Percentiles rank a stretch among this genome's conserved stretches.
These are phyloP conservation scores for Oncorhynchus keta DNA, from an alignment of 2,113 vertebrate species.

Conservation along the genomic window DNA sequence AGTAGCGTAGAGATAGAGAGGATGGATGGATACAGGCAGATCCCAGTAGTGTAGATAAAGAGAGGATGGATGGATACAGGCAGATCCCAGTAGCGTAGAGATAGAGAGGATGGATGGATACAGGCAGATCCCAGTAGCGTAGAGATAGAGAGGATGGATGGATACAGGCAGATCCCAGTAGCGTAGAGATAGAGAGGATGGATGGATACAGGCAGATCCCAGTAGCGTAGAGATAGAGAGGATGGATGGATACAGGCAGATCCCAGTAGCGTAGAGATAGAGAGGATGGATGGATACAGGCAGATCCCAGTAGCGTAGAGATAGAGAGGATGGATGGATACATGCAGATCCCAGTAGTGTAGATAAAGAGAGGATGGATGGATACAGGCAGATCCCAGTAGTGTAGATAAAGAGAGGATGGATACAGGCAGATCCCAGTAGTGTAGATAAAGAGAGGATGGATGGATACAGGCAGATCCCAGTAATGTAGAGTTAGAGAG, in stretches of 20 bases:
- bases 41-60: background rate
- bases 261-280: too few relatives aligned
- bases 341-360: background rate
- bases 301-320: too few relatives aligned
- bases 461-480: background rate
- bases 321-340: background rate
- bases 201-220: background rate
- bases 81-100: too few relatives aligned
- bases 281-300: background rate
- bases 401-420: background rate
- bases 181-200: background rate
- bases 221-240: background rate
- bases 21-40: background rate
- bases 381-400: background rate
- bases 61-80: background rate
- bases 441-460: constrained; percentile 10
- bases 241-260: constrained; percentile 10
- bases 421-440: background rate
- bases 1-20: background rate
- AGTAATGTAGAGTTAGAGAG: too few relatives aligned
- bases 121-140: too few relatives aligned
- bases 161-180: background rate
- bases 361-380: background rate
- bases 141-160: background rate
- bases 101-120: constrained; percentile 3